Evolutionary conservation across 2,113 vertebrate species (phyloP).

Genomic region (Raja brachyura): DNA sequence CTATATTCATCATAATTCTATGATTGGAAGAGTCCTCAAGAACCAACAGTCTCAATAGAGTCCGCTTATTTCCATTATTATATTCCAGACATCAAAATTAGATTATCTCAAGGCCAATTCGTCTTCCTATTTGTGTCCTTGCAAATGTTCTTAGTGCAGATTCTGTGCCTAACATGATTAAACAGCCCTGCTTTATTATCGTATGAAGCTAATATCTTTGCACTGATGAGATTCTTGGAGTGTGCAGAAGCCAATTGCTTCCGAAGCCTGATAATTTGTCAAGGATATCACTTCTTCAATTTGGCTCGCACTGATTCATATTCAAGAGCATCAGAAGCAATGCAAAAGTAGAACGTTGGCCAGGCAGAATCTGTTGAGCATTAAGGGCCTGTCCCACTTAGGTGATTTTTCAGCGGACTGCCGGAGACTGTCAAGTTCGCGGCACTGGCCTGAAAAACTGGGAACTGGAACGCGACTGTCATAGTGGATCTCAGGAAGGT

Average conservation of each 20-base stretch:
- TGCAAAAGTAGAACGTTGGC: background rate
- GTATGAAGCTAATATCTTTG: background rate
- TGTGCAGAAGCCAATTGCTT: background rate
- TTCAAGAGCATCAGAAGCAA: background rate
- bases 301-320: background rate
- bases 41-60: background rate
- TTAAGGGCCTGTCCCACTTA: too few species aligned
- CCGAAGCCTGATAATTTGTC: constrained; percentile 9
- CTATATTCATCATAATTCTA: too few species aligned
- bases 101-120: background rate
- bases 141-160: background rate
- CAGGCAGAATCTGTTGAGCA: background rate
- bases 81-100: background rate
- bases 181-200: background rate
- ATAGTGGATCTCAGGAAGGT: too few species aligned
- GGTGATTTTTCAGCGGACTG: too few species aligned
- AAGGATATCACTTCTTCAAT: background rate
- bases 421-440: too few species aligned
- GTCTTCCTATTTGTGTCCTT: background rate
- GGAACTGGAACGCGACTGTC: too few species aligned
- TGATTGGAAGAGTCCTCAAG: background rate
- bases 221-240: background rate
- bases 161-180: background rate
- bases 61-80: background rate
- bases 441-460: too few species aligned